A percentile compares a stretch with the other conserved stretches of the same genome.
Evolutionary conservation across 2,113 vertebrate species (phyloP).

Genomic region (Calidris pygmaea): DNA sequence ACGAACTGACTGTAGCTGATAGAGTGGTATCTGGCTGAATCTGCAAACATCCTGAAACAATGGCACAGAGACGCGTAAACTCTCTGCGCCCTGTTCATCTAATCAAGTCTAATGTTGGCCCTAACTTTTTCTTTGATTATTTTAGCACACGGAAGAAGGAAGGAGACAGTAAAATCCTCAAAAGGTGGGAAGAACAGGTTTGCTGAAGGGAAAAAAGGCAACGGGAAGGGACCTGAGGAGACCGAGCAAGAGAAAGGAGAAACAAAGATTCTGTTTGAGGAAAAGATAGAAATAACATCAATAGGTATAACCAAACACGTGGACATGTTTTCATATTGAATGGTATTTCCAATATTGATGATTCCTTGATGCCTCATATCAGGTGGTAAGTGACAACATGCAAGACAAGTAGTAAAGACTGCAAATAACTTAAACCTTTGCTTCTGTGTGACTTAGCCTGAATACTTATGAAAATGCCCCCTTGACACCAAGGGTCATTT

Average conservation of each 20-base stretch:
- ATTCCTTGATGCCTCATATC: background rate
- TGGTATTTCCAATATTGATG: background rate
- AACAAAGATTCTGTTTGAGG: background rate
- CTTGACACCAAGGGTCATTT: background rate
- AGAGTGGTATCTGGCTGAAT: background rate
- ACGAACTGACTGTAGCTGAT: background rate
- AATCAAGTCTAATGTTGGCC: background rate
- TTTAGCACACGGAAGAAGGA: background rate
- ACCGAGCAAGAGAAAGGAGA: background rate
- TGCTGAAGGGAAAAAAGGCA: background rate
- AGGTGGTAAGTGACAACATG: background rate
- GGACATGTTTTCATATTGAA: background rate
- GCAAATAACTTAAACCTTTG: background rate
- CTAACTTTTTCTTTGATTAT: background rate
- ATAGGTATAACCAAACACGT: background rate
- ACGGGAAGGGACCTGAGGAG: background rate
- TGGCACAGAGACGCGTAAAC: background rate
- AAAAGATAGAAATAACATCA: background rate
- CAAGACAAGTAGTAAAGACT: background rate
- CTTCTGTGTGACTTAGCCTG: background rate
- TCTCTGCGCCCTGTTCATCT: background rate
- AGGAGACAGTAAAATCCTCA: background rate
- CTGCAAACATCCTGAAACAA: background rate
- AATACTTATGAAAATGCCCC: background rate
- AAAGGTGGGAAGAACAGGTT: background rate